Base-by-base conservation (phyloP, 2,797 vertebrate genomes). In the Malacoraja senta region DNA sequence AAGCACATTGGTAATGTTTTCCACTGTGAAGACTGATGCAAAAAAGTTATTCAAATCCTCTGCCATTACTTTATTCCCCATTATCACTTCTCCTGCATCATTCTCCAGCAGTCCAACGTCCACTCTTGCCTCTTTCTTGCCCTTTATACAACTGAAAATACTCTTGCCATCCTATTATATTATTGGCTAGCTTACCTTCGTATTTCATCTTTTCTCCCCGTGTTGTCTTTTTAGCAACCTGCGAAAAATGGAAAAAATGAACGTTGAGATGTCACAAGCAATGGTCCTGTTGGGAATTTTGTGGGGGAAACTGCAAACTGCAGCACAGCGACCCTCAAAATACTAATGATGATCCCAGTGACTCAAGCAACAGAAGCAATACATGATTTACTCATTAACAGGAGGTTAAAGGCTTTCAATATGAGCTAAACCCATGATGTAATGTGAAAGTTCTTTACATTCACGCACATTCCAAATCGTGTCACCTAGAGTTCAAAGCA, bases 401-500 rank as follows among this genome's bases (percentile, higher is more conserved):
- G 29, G 61, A 61, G 26, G 44, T 83, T 83, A 26, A 26, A 53
- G 44, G 80, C 44, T 26, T 53, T 61, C 24, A 7, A 53, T 21
- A 29, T 58, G 44, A 29, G 80, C 26, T 58, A 83, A 71, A 24
- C n/a, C 58, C 29, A 32, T 88, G 84, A 71, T 91, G 88, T 71
- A 71, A 91, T 91, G 29, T 71, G 88, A 91, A 68, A 26, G 24
- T 15, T 91, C 38, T 12, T 74, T 44, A 74, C 21, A 44, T 74
- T 91, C 86, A 71, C 3, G 2, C 61, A 90, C 86, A 68, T 90
- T 68, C 90, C 90, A 91, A 72, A 44, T 53, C 68, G 24, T 92
- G 90, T 76, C 24, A 92, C 24, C 7, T 38, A 76, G 53, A 76
- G 71, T 74, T 92, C 90, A 76, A 92, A 61, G 71, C 24, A 72